These are phyloP conservation scores for Cromileptes altivelis DNA, from an alignment of 2,113 vertebrate species.

Conservation along the genomic window DNA sequence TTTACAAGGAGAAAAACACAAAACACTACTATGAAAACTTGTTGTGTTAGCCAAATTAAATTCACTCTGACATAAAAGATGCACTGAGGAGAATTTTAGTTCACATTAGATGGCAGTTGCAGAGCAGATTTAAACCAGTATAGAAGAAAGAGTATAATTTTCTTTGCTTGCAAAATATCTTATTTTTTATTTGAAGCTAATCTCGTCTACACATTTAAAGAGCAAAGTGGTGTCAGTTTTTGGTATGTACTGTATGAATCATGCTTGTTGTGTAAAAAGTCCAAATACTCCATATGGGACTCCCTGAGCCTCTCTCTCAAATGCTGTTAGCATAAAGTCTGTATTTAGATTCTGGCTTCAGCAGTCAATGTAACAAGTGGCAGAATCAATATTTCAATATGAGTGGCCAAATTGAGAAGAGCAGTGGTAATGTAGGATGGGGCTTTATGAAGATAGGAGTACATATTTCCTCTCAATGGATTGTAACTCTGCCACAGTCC, in stretches of 20 bases:
- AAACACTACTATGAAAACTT: conserved; percentile 18
- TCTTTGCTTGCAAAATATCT: conserved; percentile 9
- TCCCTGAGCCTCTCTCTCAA: conserved; percentile 28
- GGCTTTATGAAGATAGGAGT: conserved; percentile 39
- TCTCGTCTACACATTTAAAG: conserved; percentile 10
- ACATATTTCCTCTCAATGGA: conserved; percentile 56
- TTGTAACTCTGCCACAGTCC: conserved; percentile 27
- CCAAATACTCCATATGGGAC: conserved; percentile 7
- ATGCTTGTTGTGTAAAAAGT: background rate
- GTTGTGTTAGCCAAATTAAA: conserved; percentile 28
- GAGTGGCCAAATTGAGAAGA: conserved; percentile 60
- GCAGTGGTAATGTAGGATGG: conserved; percentile 50
- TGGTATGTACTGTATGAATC: background rate
- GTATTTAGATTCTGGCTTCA: conserved; percentile 53
- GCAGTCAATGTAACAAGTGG: conserved; percentile 52
- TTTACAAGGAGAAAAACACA: conserved; percentile 38
- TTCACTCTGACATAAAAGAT: conserved; percentile 30
- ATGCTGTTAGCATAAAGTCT: conserved; percentile 31
- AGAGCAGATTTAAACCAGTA: conserved; percentile 9
- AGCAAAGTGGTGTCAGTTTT: background rate
- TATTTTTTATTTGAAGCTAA: background rate
- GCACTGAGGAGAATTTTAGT: background rate
- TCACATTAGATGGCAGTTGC: background rate
- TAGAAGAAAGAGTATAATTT: background rate
- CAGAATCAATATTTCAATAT: conserved; percentile 73